Evolutionary conservation across 1,140 invertebrate species (phyloP), one percentile per base, ranked within the genome.

Genomic region (Planococcus citri): DNA sequence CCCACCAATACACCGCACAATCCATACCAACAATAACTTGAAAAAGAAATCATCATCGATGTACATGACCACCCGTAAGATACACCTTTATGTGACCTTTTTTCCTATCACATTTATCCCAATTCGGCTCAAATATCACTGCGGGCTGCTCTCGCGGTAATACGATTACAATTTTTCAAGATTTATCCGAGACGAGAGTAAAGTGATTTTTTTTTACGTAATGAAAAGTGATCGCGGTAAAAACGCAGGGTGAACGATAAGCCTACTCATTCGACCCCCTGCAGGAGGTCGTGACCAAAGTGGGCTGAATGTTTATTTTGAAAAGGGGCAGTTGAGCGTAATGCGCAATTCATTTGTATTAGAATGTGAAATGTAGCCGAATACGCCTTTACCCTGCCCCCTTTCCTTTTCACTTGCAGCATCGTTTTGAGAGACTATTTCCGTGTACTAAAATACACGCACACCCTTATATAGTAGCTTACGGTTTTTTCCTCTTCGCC

Each of bases 221-320:
- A 51, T 51, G 41, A 64, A 64, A 64, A 64, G 60, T 64, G 25
- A 64, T 64, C 20, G 60, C 60, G 60, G 60, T 64, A 27, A 58
- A 64, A 64, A 25, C n/a, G n/a, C 10, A 64, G 60, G 60, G 60
- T 24, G 25, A 64, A 64, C 14, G 3, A 27, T 64, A 64, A 64
- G 60, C 60, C 60, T 25, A 27, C 60, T 64, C 60, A 25, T 64
- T 25, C 60, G 60, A 64, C 60, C 60, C 60, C 60, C 60, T 64
- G 60, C 60, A 64, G 60, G 60, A 64, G 60, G 60, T 64, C 60
- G 60, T 64, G 60, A 64, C 60, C 60, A 64, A 64, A 64, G 60
- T 64, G 60, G 60, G 60, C 60, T 64, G 60, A 64, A 64, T 64
- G 60, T 64, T 64, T 64, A 64, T 64, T 64, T 64, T 64, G 60